Conservation (phyloP, 2,888 invertebrate species). For the Monoplex corrugatus region DNA sequence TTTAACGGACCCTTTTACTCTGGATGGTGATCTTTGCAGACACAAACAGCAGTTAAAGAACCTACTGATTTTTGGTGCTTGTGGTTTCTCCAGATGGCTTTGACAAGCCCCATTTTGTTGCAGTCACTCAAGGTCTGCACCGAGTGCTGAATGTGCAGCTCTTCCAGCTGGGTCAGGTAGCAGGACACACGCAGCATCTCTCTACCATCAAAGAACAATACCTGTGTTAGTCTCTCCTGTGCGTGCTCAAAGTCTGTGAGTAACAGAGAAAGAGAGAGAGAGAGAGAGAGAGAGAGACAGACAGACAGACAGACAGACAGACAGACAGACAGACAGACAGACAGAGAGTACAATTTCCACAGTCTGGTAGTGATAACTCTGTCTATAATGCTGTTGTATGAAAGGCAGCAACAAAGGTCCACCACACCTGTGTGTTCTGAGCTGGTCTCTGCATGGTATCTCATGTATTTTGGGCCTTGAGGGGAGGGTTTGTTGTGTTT, state of each 20-base stretch:
- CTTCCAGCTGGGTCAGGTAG: conserved; percentile 75
- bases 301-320: background rate
- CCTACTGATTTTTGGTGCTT: conserved; percentile 73
- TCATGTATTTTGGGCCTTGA: no score
- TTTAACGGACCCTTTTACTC: no score
- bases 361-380: no score
- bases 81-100: conserved; percentile 76
- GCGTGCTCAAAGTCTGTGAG: background rate
- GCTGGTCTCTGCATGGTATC: no score
- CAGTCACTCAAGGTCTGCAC: conserved; percentile 68
- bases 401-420: no score
- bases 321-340: background rate
- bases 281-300: background rate
- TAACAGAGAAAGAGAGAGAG: background rate
- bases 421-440: no score
- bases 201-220: background rate
- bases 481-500: no score
- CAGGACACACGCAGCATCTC: conserved; percentile 63
- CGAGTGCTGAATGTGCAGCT: conserved; percentile 72
- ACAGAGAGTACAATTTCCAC: background rate
- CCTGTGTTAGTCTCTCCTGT: background rate
- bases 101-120: conserved; percentile 74
- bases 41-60: no score
- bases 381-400: no score
- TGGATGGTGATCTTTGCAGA: no score